These are phyloP conservation scores for Lepus townsendii DNA, from an alignment of 2,797 vertebrate genomes.

Conservation along the genomic window DNA sequence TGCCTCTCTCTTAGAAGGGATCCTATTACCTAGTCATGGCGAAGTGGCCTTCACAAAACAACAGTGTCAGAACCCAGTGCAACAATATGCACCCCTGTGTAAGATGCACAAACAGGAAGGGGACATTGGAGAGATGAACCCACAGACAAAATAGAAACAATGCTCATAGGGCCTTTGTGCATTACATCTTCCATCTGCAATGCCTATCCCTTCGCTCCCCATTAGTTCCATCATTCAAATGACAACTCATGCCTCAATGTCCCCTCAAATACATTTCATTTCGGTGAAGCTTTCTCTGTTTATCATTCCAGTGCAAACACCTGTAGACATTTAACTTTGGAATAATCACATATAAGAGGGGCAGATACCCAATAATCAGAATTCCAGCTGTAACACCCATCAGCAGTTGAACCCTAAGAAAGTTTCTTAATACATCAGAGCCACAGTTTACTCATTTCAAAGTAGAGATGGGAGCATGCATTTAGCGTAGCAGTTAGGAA, in stretches of 20 bases:
- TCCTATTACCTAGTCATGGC: neutral
- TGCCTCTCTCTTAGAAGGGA: neutral
- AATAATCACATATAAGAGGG: neutral
- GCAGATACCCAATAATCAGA: neutral
- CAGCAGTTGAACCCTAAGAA: neutral
- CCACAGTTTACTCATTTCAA: neutral
- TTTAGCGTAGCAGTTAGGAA: too few species aligned
- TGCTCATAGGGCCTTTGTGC: neutral
- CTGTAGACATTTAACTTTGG: neutral
- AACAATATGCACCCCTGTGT: neutral
- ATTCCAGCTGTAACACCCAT: neutral
- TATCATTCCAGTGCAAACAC: neutral
- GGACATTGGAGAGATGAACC: neutral
- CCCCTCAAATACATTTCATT: neutral
- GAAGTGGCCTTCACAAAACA: neutral
- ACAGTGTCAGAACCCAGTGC: neutral
- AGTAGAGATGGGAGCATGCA: neutral
- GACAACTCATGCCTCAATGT: neutral
- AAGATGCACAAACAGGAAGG: neutral
- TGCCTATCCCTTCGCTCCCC: neutral
- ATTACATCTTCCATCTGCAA: neutral
- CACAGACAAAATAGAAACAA: neutral
- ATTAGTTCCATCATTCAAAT: neutral
- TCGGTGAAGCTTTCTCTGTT: slow-evolving; percentile 36
- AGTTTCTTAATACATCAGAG: neutral